These are phyloP conservation scores for Lasioglossum morio DNA, from an alignment of 2,888 invertebrate species.

Conservation along the genomic window DNA sequence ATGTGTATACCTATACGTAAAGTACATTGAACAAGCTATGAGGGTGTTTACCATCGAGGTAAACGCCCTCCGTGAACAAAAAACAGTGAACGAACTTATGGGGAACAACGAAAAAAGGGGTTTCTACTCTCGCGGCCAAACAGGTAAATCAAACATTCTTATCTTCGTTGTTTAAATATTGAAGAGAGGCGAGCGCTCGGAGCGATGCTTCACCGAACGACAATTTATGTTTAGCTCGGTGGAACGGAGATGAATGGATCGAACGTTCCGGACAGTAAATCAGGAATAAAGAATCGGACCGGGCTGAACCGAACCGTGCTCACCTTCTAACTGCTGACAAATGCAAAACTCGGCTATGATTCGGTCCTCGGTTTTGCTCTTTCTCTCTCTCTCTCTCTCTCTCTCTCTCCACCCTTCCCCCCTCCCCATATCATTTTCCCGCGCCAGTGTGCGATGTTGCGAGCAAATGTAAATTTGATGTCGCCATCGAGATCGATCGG, in stretches of 20 bases:
- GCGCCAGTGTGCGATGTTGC: neutral
- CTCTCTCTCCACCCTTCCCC: neutral
- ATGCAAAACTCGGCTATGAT: conserved; percentile 1
- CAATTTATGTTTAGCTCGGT: neutral
- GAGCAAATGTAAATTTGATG: conserved; percentile 36
- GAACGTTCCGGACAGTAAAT: neutral
- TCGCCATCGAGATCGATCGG: conserved; percentile 27
- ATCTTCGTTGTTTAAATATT: conserved; percentile 6
- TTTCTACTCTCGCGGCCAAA: neutral
- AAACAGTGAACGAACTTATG: neutral
- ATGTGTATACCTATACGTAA: too few relatives aligned
- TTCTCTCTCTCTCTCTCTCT: neutral
- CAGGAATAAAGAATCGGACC: neutral
- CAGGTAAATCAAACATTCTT: neutral
- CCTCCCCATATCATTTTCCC: neutral
- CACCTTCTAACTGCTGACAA: neutral
- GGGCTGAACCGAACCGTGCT: neutral
- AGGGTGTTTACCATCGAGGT: neutral
- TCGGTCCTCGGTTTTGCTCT: neutral
- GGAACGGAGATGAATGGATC: neutral
- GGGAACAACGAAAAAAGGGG: neutral
- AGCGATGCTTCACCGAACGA: neutral
- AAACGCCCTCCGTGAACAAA: too few relatives aligned
- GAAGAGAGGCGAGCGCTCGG: neutral
- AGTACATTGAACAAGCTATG: neutral